Percentiles rank a stretch among this genome's conserved stretches.
phyloP scores from a whole-genome alignment of 2,113 vertebrate species.

The Cinclus cinclus region DNA sequence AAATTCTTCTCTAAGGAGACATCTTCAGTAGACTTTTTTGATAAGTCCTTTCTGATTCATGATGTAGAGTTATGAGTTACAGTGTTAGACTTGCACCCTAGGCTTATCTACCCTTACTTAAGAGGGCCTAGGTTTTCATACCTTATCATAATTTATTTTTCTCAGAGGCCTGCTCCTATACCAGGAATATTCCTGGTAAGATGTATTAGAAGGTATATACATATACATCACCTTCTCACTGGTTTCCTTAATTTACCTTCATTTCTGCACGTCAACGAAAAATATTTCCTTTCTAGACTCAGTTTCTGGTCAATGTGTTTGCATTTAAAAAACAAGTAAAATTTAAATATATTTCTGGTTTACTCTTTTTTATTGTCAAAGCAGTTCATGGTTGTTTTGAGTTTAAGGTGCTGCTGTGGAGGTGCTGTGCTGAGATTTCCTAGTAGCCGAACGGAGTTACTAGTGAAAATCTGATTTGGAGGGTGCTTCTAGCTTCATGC shows the following conservation, averaged over 20 bases:
- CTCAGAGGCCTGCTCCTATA: fast-evolving
- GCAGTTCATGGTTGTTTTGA: neutral
- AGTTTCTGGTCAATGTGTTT: neutral
- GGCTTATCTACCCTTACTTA: neutral
- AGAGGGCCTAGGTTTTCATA: neutral
- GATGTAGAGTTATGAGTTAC: neutral
- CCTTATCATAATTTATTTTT: neutral
- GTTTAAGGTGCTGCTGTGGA: neutral
- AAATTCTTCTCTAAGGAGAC: neutral
- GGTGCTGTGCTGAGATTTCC: neutral
- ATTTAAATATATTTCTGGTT: neutral
- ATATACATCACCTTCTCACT: neutral
- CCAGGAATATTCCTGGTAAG: neutral
- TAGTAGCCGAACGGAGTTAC: neutral
- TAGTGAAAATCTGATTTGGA: neutral
- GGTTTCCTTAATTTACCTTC: neutral
- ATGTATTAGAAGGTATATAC: neutral
- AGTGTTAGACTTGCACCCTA: neutral
- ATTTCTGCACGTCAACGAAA: neutral
- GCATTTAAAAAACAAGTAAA: neutral
- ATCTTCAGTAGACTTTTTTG: neutral
- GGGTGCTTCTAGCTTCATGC: neutral
- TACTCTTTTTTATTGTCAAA: neutral
- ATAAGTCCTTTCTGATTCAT: neutral
- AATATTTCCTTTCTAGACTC: neutral